Conservation (phyloP, 2,113 vertebrate species). For the Passer domesticus region DNA sequence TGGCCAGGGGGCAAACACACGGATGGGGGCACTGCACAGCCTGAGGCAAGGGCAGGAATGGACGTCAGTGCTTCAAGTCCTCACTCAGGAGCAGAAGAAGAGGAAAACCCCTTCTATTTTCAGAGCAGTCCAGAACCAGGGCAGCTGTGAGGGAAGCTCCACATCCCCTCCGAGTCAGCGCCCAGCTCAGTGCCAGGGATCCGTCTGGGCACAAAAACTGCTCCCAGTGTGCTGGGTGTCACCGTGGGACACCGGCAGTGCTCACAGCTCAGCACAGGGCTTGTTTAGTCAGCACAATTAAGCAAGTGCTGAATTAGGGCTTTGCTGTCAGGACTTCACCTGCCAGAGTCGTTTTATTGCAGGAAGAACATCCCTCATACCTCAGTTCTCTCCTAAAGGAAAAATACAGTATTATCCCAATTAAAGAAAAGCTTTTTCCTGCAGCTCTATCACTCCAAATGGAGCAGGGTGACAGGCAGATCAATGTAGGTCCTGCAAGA, state of each 20-base stretch:
- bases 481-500: not conserved
- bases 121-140: not conserved
- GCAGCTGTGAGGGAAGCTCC: not conserved
- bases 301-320: not conserved
- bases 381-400: not conserved
- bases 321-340: not conserved
- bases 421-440: constrained; percentile 16
- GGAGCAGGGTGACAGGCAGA: not conserved
- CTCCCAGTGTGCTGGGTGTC: not conserved
- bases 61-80: not conserved
- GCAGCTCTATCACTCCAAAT: not conserved
- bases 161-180: no score
- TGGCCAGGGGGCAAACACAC: not conserved
- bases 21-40: not conserved
- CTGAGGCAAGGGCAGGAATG: not conserved
- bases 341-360: not conserved
- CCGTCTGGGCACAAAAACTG: not conserved
- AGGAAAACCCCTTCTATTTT: not conserved
- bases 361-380: not conserved
- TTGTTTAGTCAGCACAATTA: not conserved
- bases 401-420: constrained; percentile 44
- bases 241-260: not conserved
- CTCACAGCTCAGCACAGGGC: not conserved
- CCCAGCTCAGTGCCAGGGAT: not conserved
- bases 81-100: not conserved